Evolutionary conservation across 1,140 invertebrate species (phyloP).

Genomic region (Eupristina koningsbergeri): DNA sequence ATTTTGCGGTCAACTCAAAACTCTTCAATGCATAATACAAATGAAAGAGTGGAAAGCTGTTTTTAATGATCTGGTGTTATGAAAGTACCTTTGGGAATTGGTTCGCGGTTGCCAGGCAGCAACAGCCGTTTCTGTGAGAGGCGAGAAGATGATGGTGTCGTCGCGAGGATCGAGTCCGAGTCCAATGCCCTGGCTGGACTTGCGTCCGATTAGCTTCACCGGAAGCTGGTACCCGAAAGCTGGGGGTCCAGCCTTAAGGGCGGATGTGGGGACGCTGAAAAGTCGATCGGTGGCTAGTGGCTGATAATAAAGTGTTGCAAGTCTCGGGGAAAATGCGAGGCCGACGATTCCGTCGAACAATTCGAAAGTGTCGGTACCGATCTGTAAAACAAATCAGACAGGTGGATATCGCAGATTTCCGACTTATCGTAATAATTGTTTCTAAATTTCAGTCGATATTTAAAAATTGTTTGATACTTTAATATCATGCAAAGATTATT

Average conservation of each 20-base stretch:
- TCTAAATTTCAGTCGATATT: no score
- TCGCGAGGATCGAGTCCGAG: conserved; percentile 80
- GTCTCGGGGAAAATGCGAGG: conserved; percentile 80
- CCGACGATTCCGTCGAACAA: conserved; percentile 87
- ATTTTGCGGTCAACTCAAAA: no score
- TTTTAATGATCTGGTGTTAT: background rate
- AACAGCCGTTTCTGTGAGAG: conserved; percentile 83
- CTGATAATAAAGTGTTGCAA: conserved; percentile 82
- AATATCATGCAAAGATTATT: no score
- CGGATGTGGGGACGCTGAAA: conserved; percentile 83
- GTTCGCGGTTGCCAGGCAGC: conserved; percentile 83
- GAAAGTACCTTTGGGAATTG: conserved; percentile 76
- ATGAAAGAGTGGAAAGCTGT: no score
- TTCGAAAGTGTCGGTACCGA: conserved; percentile 78
- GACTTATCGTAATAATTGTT: no score
- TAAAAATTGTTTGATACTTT: no score
- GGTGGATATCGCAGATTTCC: no score
- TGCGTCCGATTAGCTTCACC: conserved; percentile 83
- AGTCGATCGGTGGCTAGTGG: conserved; percentile 86
- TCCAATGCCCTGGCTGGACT: conserved; percentile 86
- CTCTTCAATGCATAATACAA: no score
- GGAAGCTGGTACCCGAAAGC: conserved; percentile 80
- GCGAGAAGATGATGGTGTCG: conserved; percentile 82
- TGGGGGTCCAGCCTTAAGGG: conserved; percentile 80
- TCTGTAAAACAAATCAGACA: conserved; percentile 56